Conservation (phyloP, 2,113 vertebrate genomes). For the Bubalus kerabau region DNA sequence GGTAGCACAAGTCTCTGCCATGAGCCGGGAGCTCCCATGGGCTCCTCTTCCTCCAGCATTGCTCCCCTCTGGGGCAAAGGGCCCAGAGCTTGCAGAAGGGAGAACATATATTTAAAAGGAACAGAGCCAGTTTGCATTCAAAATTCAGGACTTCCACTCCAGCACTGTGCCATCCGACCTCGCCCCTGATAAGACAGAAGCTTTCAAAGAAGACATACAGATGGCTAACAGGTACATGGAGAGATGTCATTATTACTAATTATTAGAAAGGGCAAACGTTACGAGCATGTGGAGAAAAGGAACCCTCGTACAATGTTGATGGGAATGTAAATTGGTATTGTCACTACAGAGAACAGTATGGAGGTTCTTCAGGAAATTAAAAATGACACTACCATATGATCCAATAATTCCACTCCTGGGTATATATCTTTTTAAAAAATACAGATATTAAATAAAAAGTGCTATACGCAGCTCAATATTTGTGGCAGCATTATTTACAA, state of each 20-base stretch:
- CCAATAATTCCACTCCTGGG: background rate
- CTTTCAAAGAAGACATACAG: background rate
- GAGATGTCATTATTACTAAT: background rate
- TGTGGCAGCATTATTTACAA: background rate
- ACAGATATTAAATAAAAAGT: background rate
- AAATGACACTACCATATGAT: background rate
- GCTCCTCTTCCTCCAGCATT: background rate
- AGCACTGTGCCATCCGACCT: background rate
- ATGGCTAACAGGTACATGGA: background rate
- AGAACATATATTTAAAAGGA: background rate
- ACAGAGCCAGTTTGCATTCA: background rate
- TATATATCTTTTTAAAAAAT: background rate
- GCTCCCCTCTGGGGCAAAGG: background rate
- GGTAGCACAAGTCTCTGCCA: background rate
- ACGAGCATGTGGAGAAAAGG: background rate
- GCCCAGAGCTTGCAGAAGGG: background rate
- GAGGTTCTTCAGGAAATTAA: background rate
- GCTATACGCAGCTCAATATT: background rate
- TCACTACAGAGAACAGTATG: background rate
- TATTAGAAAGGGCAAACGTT: background rate
- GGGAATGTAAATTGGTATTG: background rate
- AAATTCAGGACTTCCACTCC: background rate
- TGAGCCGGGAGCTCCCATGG: accelerated
- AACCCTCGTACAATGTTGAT: background rate
- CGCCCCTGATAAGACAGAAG: background rate